Evolutionary conservation across 2,113 vertebrate genomes (phyloP).

Genomic region (Antechinus flavipes): DNA sequence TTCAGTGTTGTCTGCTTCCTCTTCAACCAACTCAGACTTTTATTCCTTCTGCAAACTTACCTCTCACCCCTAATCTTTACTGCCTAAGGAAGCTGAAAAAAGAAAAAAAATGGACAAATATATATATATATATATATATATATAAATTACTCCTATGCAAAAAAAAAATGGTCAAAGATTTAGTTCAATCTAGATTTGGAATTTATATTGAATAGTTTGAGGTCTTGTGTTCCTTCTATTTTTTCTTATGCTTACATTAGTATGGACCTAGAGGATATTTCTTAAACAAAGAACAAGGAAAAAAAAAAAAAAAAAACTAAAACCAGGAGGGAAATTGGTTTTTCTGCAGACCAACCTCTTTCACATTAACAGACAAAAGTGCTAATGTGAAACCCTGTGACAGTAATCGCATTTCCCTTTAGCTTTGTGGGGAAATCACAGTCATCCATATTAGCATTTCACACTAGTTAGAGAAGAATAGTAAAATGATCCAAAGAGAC

Average conservation of each 20-base stretch:
- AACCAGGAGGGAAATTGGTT: slow-evolving; percentile 77
- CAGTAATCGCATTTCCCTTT: slow-evolving; percentile 78
- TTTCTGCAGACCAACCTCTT: slow-evolving; percentile 71
- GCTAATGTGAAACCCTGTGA: slow-evolving; percentile 72
- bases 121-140: neutral
- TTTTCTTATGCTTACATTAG: slow-evolving; percentile 51
- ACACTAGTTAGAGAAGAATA: slow-evolving; percentile 75
- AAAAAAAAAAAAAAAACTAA: slow-evolving; percentile 64
- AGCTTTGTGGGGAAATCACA: slow-evolving; percentile 77
- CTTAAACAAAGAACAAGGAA: slow-evolving; percentile 69
- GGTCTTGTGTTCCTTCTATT: neutral
- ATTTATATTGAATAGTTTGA: slow-evolving; percentile 57
- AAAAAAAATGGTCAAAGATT: slow-evolving; percentile 20
- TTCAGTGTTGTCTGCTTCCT: slow-evolving; percentile 50
- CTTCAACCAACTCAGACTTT: slow-evolving; percentile 56
- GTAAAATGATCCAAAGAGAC: slow-evolving; percentile 72
- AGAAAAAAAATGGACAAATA: slow-evolving; percentile 27
- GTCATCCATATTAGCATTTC: slow-evolving; percentile 80
- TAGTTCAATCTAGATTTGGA: slow-evolving; percentile 11
- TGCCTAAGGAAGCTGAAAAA: slow-evolving; percentile 21
- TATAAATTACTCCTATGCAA: slow-evolving; percentile 39
- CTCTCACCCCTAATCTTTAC: slow-evolving; percentile 12
- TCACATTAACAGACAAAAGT: slow-evolving; percentile 80
- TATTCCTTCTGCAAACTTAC: neutral
- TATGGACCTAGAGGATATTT: slow-evolving; percentile 67